Evolutionary conservation across 2,888 invertebrate species (phyloP).

Genomic region (Molanna angustata): DNA sequence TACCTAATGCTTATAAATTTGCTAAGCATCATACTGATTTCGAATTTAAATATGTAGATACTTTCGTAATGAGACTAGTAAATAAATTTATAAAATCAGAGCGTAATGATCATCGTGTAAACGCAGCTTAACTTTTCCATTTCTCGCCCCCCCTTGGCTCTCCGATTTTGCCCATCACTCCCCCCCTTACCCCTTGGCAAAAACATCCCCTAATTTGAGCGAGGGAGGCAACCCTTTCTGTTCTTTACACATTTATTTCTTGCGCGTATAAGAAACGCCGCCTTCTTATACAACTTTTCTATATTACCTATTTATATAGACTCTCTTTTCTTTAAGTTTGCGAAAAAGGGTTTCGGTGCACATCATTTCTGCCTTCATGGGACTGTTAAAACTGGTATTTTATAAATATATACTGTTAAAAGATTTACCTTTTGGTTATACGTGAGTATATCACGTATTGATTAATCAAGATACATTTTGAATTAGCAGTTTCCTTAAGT

Average conservation of each 20-base stretch:
- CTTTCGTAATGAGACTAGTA: no score
- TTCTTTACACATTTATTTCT: constrained; percentile 34
- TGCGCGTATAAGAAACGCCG: constrained; percentile 33
- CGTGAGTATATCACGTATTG: no score
- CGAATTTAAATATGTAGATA: no score
- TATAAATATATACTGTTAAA: no score
- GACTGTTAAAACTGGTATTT: no score
- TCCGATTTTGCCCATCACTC: constrained; percentile 17
- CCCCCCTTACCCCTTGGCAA: constrained; percentile 25
- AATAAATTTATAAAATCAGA: no score
- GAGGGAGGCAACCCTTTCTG: constrained; percentile 34
- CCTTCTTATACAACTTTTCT: constrained; percentile 34
- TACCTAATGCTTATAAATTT: no score
- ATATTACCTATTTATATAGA: constrained; percentile 33
- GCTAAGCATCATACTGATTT: no score
- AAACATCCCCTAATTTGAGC: constrained; percentile 33
- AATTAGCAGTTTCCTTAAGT: no score
- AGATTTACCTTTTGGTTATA: no score
- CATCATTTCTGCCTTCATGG: constrained; percentile 8
- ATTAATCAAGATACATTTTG: no score
- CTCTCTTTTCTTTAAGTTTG: constrained; percentile 32
- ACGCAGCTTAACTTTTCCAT: constrained; percentile 9
- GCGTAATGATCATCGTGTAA: not conserved
- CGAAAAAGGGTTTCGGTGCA: constrained; percentile 28
- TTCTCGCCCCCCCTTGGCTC: constrained; percentile 13